These are phyloP conservation scores for Petrocephalus schoutedeni DNA, from an alignment of 2,797 vertebrate genomes.

Conservation along the genomic window DNA sequence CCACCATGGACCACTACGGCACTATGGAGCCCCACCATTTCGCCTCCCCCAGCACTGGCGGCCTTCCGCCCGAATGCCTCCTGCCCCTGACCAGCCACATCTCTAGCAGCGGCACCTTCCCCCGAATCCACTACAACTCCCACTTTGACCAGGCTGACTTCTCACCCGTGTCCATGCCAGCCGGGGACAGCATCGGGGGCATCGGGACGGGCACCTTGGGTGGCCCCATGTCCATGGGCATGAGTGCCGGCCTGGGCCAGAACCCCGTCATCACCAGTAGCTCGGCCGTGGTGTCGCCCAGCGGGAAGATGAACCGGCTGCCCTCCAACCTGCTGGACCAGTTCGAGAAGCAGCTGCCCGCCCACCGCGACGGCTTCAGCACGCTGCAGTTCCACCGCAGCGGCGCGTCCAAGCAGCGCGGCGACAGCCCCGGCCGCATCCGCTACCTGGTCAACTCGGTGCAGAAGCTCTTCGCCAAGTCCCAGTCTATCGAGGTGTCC, in stretches of 20 bases:
- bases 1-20: slow-evolving; percentile 77
- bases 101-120: slow-evolving; percentile 93
- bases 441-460: slow-evolving; percentile 95
- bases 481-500: slow-evolving; percentile 87
- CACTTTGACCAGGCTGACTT: slow-evolving; percentile 78
- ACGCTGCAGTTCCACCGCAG: slow-evolving; percentile 88
- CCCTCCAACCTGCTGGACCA: slow-evolving; percentile 88
- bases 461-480: slow-evolving; percentile 96
- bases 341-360: slow-evolving; percentile 91
- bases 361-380: slow-evolving; percentile 90
- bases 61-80: slow-evolving; percentile 81
- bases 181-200: slow-evolving; percentile 86
- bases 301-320: slow-evolving; percentile 87
- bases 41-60: slow-evolving; percentile 62
- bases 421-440: slow-evolving; percentile 92
- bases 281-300: slow-evolving; percentile 74
- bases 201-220: slow-evolving; percentile 71
- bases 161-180: slow-evolving; percentile 65
- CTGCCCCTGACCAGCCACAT: slow-evolving; percentile 91
- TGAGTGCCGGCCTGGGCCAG: slow-evolving; percentile 57
- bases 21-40: slow-evolving; percentile 77
- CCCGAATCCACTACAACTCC: slow-evolving; percentile 93
- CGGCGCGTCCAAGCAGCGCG: slow-evolving; percentile 74
- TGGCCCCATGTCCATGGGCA: slow-evolving; percentile 67
- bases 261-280: slow-evolving; percentile 69